Evolutionary conservation across 92 coral and sea anemone species (phyloP).

Genomic region (Desmophyllum pertusum): DNA sequence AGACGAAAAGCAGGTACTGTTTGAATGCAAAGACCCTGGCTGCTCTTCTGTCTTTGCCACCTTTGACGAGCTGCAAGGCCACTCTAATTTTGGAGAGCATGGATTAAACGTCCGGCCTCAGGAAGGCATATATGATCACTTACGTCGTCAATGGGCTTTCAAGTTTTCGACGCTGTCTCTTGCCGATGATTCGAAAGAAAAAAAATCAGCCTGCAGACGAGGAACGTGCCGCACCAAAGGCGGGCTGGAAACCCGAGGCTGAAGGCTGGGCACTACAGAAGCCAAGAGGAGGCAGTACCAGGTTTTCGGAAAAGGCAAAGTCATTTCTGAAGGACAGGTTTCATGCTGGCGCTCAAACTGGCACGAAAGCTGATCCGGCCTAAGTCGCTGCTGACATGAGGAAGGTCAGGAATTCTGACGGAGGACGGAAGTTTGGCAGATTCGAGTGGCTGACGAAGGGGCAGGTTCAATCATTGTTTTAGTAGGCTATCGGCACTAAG

Average conservation of each 20-base stretch:
- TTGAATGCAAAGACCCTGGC: constrained; percentile 66
- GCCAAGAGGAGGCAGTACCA: constrained; percentile 18
- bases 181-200: too few species aligned
- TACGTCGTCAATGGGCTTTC: constrained; percentile 62
- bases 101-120: constrained; percentile 16
- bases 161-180: constrained; percentile 61
- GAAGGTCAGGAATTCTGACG: constrained; percentile 24
- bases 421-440: constrained; percentile 50
- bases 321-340: constrained; percentile 48
- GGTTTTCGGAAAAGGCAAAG: constrained; percentile 44
- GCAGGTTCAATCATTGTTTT: constrained; percentile 18
- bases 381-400: constrained; percentile 57
- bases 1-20: constrained; percentile 36
- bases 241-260: not conserved
- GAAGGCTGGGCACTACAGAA: constrained; percentile 57
- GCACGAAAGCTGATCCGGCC: constrained; percentile 47
- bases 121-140: constrained; percentile 61
- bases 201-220: not conserved
- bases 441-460: constrained; percentile 44
- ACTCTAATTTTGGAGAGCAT: constrained; percentile 53
- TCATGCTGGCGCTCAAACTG: constrained; percentile 28
- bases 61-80: constrained; percentile 60
- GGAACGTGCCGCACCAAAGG: not conserved
- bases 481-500: not conserved
- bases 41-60: constrained; percentile 49